Evolutionary conservation across 2,113 vertebrate species (phyloP), one percentile per base, ranked within the genome.

Genomic region (Paramisgurnus dabryanus): DNA sequence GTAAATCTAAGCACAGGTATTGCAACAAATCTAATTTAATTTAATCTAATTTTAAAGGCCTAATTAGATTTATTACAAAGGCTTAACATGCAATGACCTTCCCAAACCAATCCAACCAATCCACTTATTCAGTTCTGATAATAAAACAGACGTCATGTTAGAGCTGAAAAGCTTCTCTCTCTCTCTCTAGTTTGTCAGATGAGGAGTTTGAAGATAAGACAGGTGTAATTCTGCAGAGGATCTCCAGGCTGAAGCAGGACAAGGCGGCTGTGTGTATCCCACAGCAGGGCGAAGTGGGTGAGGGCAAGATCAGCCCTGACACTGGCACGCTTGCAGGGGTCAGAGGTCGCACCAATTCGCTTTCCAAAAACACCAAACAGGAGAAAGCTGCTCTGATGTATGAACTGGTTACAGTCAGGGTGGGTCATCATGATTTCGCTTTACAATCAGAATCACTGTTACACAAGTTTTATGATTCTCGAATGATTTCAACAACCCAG

Each of bases 331-430:
- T 88, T 11, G 85, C 87, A 0, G 86, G 89, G 80, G 39, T 79
- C n/a, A 87, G 88, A 82, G 79, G 66, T 1, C 87, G 83, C 60
- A 83, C 90, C 9, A 78, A 40, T 45, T 0, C 49, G 47, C 86
- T 78, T 71, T 78, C 83, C 9, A 73, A 84, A 1, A 90, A 90
- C 65, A 87, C 84, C 77, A 89, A 82, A 83, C 89, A 88, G 47
- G 94, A 94, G 80, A 96, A 95, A 87, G 79, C 79, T 0, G 91
- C 91, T 61, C 87, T 96, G 79, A 89, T 95, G 84, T 89, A 86
- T 80, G 94, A 95, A 17, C 80, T 98, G 63, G 87, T 88, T 2
- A 86, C 85, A 64, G 92, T 94, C 85, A 93, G 94, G 94, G 96
- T 98, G 89, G 70, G 66, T 53, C 77, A 81, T 18, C 17, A 40